These are phyloP conservation scores for Passer montanus DNA, from an alignment of 2,113 vertebrate genomes.

Conservation along the genomic window DNA sequence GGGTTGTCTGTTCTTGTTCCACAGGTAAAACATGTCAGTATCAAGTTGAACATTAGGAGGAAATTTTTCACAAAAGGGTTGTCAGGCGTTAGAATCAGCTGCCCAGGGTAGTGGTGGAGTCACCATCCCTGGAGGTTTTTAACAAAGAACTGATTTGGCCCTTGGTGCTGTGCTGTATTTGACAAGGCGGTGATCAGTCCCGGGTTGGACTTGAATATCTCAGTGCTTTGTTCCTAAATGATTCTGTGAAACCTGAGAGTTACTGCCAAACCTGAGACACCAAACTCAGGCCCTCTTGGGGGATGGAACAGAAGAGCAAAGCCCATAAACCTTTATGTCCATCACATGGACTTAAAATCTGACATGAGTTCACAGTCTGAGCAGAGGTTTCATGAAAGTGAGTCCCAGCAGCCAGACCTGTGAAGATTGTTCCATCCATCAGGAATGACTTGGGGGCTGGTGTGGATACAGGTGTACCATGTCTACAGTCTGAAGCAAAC, in stretches of 20 bases:
- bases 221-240: not conserved
- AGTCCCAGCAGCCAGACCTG: not conserved
- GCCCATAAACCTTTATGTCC: not conserved
- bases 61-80: not conserved
- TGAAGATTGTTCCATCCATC: not conserved
- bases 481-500: not conserved
- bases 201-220: not conserved
- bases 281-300: too few relatives aligned
- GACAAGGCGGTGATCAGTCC: too few relatives aligned
- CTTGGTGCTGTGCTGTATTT: not conserved
- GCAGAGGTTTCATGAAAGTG: not conserved
- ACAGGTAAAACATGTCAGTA: not conserved
- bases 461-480: not conserved
- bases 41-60: not conserved
- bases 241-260: not conserved
- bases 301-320: not conserved
- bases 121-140: not conserved
- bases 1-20: not conserved
- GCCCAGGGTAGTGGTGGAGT: not conserved
- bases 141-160: not conserved
- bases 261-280: not conserved
- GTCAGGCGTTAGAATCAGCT: not conserved
- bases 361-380: not conserved
- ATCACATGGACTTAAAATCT: rapidly evolving
- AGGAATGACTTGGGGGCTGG: not conserved